Base-by-base conservation (phyloP, 2,888 invertebrate genomes). In the Baccha elongata region DNA sequence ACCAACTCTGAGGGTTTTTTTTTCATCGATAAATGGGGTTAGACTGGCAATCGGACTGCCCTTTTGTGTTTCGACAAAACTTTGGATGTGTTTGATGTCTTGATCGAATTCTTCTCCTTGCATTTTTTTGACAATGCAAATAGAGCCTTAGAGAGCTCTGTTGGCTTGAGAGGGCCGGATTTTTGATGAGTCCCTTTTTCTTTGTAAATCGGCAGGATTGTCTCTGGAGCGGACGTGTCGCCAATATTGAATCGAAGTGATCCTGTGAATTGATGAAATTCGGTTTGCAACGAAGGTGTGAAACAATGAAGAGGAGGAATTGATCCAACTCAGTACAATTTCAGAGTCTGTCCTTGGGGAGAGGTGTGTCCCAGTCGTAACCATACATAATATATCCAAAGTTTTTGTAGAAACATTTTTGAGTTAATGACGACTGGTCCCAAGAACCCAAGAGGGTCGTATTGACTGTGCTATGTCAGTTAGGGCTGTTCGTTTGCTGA, bases 331-430 rank as follows among this genome's bases (percentile, higher is more conserved):
- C n/a, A 37, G 37, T 2, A 37, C 37, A 13, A 37, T 37, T 5
- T 37, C 13, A 4, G 37, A 37, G 13, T 37, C 37, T 4, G 37
- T 37, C 13, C 37, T 23, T n/a, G 26, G 26, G 26, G 0, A 26
- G 26, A 13, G 26, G 13, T 7, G 26, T 23, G 13, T 23, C 48
- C 26, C 13, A 26, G 10, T 48, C 48, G 4, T 6, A 48, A 2
- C n/a, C 48, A 48, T 13, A n/a, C n/a, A n/a, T n/a, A n/a, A n/a
- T n/a, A 3, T 26, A 23, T 48, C 48, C 48, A 48, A 17, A 48
- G 48, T 13, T 3, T 26, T 48, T 48, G 48, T 8, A 48, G 7
- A 26, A 48, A 26, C 1, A 48, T 48, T 8, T 26, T 26, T 13
- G 26, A 13, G 1, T 6, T 48, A 6, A 48, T 48, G 5, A 26